Base-by-base conservation (phyloP, 2,797 vertebrate genomes). In the Enteromius paludinosus region DNA sequence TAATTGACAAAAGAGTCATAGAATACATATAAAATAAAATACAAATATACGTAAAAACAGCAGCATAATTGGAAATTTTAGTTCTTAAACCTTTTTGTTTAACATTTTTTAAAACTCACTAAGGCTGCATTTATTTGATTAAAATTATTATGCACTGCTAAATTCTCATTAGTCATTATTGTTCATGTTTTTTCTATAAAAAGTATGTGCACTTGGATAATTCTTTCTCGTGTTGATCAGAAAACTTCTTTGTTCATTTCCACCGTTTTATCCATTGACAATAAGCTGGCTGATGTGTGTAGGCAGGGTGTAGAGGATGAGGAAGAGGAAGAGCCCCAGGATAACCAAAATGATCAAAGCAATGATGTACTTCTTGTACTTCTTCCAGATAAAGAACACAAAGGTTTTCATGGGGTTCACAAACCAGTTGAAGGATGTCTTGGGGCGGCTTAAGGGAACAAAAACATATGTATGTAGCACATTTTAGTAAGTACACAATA, bases 401-500 rank as follows among this genome's bases (percentile, higher is more conserved):
- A 97, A 98, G 10, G 97, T 97, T 92, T 98, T 99, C 93, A 99
- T 78, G 0, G 96, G 97, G 86, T 98, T 99, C 89, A 97, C 82
- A 35, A 98, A 95, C 97, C 97, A 98, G 91, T 90, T 94, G 90
- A 99, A 99, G 84, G 94, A 96, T 5, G 96, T 98, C 91, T 96
- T 95, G 45, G 97, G 97, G 17, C 96, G 95, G 85, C 97, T 98
- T 86, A 62, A 78, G 45, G 17, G 71, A 61, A 81, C 7, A 71
- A 70, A 33, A 47, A 23, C 3, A 1, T 23, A 30, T 54, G 65
- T 52, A 54, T 54, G 12, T 43, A 74, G 72, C 52, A 59, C n/a
- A 25, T 74, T 74, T 74, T 35, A 9, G 71, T 20, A 73, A 61
- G 54, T 4, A 59, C 14, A 74, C n/a, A 41, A 41, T 25, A 25